A percentile compares a stretch with the other conserved stretches of the same genome.
Conservation (phyloP, 1,140 invertebrate genomes). For the Yoshiicerus persimilis region DNA sequence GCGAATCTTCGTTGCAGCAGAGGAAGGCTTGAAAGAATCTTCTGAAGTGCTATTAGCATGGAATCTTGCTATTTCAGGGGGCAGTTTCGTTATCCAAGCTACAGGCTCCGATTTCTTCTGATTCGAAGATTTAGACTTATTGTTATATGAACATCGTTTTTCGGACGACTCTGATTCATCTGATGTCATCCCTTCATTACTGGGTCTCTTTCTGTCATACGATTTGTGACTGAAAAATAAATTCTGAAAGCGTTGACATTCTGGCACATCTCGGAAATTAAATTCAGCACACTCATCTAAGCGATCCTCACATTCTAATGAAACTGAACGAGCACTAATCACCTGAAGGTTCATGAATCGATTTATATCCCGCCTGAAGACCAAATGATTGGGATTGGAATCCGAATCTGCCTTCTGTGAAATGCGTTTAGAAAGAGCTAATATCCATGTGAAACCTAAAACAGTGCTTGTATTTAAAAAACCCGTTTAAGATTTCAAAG, state of each 20-base stretch:
- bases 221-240: not conserved
- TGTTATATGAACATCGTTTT: not conserved
- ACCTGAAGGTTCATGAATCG: not conserved
- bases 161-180: not conserved
- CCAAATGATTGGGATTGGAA: not conserved
- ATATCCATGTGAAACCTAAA: not conserved
- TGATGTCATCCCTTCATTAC: not conserved
- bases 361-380: not conserved
- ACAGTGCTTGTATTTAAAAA: too few species aligned
- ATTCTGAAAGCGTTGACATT: not conserved
- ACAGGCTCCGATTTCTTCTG: not conserved
- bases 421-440: not conserved
- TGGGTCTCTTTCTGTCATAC: not conserved
- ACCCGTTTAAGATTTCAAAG: too few species aligned
- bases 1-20: not conserved
- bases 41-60: not conserved
- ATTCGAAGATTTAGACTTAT: not conserved
- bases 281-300: not conserved
- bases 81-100: slow-evolving; percentile 1
- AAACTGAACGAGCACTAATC: not conserved
- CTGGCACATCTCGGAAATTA: not conserved
- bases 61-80: not conserved
- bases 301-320: not conserved
- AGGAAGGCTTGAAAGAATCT: too few species aligned
- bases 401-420: not conserved